Conservation (phyloP, 2,797 vertebrate species). For the Cryptoprocta ferox region DNA sequence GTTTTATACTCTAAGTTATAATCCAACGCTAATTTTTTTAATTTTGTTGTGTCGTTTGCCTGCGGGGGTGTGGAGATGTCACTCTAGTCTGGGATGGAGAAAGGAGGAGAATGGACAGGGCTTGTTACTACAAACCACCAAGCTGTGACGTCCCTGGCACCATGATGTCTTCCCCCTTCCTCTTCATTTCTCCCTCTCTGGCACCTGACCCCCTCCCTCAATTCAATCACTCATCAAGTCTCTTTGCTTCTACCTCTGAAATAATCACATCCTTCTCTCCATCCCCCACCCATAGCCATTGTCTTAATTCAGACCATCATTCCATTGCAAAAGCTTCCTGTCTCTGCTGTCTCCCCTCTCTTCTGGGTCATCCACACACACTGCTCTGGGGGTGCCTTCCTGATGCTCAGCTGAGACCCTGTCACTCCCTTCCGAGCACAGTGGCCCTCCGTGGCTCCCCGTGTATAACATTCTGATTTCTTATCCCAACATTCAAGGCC, state of each 20-base stretch:
- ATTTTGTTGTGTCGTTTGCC: neutral
- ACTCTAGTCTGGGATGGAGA: neutral
- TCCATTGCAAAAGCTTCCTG: neutral
- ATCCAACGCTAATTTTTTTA: neutral
- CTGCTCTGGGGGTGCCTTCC: neutral
- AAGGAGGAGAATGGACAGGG: no score
- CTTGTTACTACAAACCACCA: rapidly evolving
- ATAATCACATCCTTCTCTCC: neutral
- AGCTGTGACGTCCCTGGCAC: rapidly evolving
- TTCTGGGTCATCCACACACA: rapidly evolving
- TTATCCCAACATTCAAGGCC: neutral
- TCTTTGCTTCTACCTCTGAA: neutral
- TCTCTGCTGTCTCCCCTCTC: no score
- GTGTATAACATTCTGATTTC: neutral
- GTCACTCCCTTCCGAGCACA: neutral
- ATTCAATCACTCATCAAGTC: neutral
- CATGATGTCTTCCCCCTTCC: no score
- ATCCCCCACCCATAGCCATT: neutral
- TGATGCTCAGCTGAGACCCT: neutral
- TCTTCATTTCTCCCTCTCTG: no score
- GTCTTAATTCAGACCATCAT: neutral
- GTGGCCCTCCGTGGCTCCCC: neutral
- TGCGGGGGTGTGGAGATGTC: neutral
- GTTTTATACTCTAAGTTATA: neutral
- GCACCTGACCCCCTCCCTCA: neutral